Evolutionary conservation across 2,888 invertebrate genomes (phyloP), one percentile per base, ranked within the genome.

Genomic region (Anoncus sp.): DNA sequence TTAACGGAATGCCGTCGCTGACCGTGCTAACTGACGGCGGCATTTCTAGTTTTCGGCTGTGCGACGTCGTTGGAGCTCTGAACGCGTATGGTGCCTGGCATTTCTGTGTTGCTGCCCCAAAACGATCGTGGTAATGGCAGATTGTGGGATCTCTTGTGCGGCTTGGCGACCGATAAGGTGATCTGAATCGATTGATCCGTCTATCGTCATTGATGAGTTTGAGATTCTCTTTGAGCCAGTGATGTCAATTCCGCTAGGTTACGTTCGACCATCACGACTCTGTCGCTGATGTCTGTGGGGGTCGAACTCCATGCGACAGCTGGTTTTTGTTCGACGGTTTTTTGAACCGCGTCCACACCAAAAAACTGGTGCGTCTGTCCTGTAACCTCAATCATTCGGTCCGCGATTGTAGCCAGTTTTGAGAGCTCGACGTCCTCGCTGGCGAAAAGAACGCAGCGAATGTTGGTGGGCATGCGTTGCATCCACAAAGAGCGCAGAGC

Each of bases 401-500:
- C 75, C 5, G 77, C 80, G 38, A 77, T 66, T 43, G 43, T 53
- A 4, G 80, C 71, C 9, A 81, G 12, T 18, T 51, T 72, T 7
- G 24, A 16, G 4, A 79, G 38, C 4, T 70, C 63, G 7, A 67
- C 62, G 12, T 38, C 59, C 12, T 63, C 51, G 14, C 67, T 60
- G 12, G 73, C 70, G 3, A 59, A 66, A 2, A 80, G 70, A 4
- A 71, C 47, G 16, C 43, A 35, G 2, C 65, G 55, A 5, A 71
- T 16, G 38, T 51, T 67, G 1, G 16, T 20, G 3, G 83, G 83
- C 47, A 82, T 43, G 20, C 70, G 73, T 55, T 80, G 57, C 38
- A 84, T 22, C 79, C 80, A 82, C 20, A 79, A 20, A 9, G 75
- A 40, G 45, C 65, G 76, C 9, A 82, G 59, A 24, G 79, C 49